Conservation (phyloP, 2,797 vertebrate species). For the Myotis planiceps region DNA sequence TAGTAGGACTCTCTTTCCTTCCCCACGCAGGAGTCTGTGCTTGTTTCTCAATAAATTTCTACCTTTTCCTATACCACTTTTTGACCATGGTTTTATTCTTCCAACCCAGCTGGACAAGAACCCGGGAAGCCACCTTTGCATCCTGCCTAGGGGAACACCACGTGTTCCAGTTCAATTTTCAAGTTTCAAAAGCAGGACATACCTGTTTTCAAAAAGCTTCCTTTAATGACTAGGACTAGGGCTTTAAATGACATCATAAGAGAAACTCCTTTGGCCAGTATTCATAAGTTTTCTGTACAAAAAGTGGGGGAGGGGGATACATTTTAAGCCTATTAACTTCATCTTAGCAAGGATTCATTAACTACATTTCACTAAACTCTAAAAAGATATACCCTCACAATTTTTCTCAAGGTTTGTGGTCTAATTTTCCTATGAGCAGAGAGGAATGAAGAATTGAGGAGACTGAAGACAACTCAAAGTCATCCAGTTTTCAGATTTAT, state of each 20-base stretch:
- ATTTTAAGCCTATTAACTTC: not conserved
- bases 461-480: not conserved
- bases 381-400: not conserved
- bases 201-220: not conserved
- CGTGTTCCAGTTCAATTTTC: no score
- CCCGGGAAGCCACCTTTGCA: no score
- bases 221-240: not conserved
- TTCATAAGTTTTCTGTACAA: not conserved
- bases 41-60: no score
- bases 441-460: not conserved
- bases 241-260: not conserved
- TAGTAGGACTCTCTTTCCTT: no score
- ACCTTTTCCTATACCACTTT: no score
- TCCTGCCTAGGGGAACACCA: no score
- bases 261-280: not conserved
- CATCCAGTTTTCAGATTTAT: not conserved
- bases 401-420: not conserved
- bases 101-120: no score
- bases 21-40: no score
- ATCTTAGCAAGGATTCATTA: not conserved
- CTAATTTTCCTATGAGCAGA: not conserved
- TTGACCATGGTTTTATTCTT: no score
- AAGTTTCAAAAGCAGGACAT: not conserved
- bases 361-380: not conserved
- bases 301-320: not conserved